Conservation (phyloP, 2,113 vertebrate genomes). For the Merops nubicus region DNA sequence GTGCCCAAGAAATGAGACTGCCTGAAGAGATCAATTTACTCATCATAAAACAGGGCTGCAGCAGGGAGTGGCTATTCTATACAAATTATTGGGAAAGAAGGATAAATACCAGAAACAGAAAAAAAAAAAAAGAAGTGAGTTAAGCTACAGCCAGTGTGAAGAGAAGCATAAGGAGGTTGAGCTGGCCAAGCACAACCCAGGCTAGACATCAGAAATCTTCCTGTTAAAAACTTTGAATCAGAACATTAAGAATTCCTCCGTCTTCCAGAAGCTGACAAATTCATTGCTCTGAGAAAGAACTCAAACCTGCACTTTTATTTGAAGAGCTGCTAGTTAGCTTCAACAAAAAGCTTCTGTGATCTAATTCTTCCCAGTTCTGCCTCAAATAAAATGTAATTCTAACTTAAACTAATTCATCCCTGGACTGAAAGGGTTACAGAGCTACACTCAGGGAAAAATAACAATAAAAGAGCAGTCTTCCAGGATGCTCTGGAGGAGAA, state of each 20-base stretch:
- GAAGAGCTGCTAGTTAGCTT: background rate
- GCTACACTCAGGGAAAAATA: background rate
- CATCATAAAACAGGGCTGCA: background rate
- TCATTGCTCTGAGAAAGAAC: background rate
- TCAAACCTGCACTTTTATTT: background rate
- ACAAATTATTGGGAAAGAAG: background rate
- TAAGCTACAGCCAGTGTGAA: background rate
- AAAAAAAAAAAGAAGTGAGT: background rate
- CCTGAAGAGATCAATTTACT: background rate
- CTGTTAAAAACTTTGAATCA: background rate
- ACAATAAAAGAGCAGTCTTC: background rate
- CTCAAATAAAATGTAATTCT: background rate
- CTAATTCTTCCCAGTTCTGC: background rate
- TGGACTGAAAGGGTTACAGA: background rate
- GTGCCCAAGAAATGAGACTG: background rate
- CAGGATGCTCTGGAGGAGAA: accelerated
- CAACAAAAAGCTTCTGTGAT: background rate
- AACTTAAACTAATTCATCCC: background rate
- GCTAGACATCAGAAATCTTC: background rate
- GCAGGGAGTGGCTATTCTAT: background rate
- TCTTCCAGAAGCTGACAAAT: background rate
- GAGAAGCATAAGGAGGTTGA: background rate
- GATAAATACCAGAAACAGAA: background rate
- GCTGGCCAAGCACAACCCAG: background rate
- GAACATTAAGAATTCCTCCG: background rate